Percentiles rank a stretch among this genome's conserved stretches.
phyloP scores from a whole-genome alignment of 2,888 invertebrate genomes.

The Ennomos quercinarius region DNA sequence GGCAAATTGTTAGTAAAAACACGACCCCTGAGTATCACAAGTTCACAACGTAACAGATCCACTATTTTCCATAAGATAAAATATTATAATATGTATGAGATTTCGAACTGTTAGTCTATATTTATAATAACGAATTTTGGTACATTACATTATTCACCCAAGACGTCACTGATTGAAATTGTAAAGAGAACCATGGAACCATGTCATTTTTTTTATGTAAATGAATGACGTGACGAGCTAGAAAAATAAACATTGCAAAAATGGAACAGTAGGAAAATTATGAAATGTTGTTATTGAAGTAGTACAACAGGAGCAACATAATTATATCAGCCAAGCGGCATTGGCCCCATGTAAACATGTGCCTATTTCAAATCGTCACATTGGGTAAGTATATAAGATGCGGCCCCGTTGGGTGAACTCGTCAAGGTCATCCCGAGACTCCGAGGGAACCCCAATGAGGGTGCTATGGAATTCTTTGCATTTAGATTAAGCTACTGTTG shows the following conservation, averaged over 20 bases:
- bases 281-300: slow-evolving; percentile 2
- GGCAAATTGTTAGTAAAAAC: too few species aligned
- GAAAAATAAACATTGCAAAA: not conserved
- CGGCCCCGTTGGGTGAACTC: slow-evolving; percentile 65
- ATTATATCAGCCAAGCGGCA: slow-evolving; percentile 20
- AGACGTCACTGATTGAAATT: too few species aligned
- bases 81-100: too few species aligned
- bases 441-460: slow-evolving; percentile 63
- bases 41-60: too few species aligned
- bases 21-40: too few species aligned
- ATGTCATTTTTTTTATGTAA: too few species aligned
- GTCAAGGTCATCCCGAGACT: slow-evolving; percentile 67
- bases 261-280: not conserved
- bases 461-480: slow-evolving; percentile 63
- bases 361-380: slow-evolving; percentile 54
- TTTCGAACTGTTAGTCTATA: too few species aligned
- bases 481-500: slow-evolving; percentile 42
- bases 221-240: too few species aligned
- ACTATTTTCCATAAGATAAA: too few species aligned
- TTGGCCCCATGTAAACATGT: slow-evolving; percentile 38
- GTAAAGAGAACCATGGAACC: too few species aligned
- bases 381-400: slow-evolving; percentile 66
- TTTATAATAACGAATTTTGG: too few species aligned
- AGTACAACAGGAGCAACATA: slow-evolving; percentile 7
- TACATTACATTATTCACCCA: too few species aligned